These are phyloP conservation scores for Oxystoma pomonae DNA, from an alignment of 2,888 invertebrate species.

Conservation along the genomic window DNA sequence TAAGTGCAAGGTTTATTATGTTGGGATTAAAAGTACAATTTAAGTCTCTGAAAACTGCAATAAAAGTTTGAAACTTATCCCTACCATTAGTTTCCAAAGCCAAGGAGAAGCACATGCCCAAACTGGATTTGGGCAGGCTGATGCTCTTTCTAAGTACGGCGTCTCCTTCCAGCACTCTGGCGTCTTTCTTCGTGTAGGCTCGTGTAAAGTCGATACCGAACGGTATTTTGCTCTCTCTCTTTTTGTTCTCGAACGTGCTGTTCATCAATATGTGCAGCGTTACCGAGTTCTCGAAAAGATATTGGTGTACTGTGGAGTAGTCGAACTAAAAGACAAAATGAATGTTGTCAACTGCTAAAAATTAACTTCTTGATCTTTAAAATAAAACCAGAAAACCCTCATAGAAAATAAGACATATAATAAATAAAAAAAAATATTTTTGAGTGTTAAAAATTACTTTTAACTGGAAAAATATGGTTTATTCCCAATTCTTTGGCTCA, in stretches of 20 bases:
- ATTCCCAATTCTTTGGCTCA: too few relatives aligned
- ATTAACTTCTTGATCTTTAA: too few relatives aligned
- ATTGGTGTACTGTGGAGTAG: conserved; percentile 77
- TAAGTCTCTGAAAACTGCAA: too few relatives aligned
- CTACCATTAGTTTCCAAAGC: conserved; percentile 82
- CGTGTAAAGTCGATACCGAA: conserved; percentile 73
- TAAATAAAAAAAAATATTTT: too few relatives aligned
- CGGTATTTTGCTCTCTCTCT: conserved; percentile 66
- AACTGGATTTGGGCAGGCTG: conserved; percentile 66
- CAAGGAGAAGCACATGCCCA: conserved; percentile 76
- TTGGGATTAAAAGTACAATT: too few relatives aligned
- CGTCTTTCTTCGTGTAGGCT: conserved; percentile 79
- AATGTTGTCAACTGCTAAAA: too few relatives aligned
- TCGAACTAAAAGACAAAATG: conserved; percentile 66
- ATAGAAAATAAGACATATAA: too few relatives aligned
- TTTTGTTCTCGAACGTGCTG: conserved; percentile 65
- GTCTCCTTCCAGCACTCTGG: conserved; percentile 66
- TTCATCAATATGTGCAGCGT: conserved; percentile 81
- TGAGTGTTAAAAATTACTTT: too few relatives aligned
- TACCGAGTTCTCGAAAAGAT: conserved; percentile 74
- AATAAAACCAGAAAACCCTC: too few relatives aligned
- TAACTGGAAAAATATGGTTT: too few relatives aligned
- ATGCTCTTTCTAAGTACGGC: conserved; percentile 67
- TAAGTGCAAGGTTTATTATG: too few relatives aligned
- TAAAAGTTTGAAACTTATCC: conserved; percentile 17